These are phyloP conservation scores for Dicycla oo DNA, from an alignment of 2,888 invertebrate genomes.

Conservation along the genomic window DNA sequence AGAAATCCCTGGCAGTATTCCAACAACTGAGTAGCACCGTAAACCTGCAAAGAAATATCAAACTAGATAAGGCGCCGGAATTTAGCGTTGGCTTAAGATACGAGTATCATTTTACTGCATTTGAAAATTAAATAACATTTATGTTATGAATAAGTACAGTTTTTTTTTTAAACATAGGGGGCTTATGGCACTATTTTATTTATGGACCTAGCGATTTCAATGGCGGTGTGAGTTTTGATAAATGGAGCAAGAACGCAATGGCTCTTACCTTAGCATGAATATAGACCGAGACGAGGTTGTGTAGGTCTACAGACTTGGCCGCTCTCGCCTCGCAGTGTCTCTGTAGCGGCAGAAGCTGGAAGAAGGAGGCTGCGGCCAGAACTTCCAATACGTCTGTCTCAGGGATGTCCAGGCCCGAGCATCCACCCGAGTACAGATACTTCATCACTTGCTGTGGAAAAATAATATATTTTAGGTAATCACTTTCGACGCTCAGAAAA, in stretches of 20 bases:
- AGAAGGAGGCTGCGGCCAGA: slow-evolving; percentile 97
- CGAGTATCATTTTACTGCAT: background rate
- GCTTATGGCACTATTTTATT: background rate
- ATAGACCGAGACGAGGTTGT: slow-evolving; percentile 97
- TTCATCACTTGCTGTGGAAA: slow-evolving; percentile 96
- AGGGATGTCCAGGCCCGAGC: slow-evolving; percentile 94
- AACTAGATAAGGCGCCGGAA: background rate
- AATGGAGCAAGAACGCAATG: background rate
- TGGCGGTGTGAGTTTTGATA: background rate
- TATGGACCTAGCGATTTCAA: background rate
- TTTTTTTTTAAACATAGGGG: background rate
- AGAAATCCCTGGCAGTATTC: slow-evolving; percentile 98
- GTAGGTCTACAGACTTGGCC: slow-evolving; percentile 95
- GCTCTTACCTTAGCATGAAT: slow-evolving; percentile 95
- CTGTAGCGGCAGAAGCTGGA: slow-evolving; percentile 96
- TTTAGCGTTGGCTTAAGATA: background rate
- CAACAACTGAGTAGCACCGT: slow-evolving; percentile 95
- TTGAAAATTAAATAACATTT: background rate
- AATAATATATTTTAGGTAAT: background rate
- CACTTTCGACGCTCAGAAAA: background rate
- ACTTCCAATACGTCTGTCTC: slow-evolving; percentile 96
- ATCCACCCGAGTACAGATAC: slow-evolving; percentile 97
- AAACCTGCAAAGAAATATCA: slow-evolving; percentile 91
- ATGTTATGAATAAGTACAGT: too few relatives aligned
- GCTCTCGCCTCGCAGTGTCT: slow-evolving; percentile 96